Base-by-base conservation (phyloP, 2,797 vertebrate genomes). In the Triplophysa bombifrons region DNA sequence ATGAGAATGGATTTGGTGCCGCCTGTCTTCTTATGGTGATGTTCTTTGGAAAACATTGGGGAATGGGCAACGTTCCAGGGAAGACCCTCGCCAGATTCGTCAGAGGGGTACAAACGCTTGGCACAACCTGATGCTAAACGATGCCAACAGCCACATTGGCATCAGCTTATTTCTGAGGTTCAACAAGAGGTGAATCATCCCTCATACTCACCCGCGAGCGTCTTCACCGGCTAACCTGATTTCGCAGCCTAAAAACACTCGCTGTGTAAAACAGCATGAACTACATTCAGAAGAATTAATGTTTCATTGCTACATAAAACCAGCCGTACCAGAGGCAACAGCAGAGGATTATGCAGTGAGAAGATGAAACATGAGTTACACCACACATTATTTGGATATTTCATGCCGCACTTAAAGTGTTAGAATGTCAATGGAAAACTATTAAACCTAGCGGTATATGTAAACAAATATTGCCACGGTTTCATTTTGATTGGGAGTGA, bases 151-250 rank as follows among this genome's bases (percentile, higher is more conserved):
- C 83, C 83, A 83, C 84, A 85, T 82, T 92, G 90, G 89, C 90
- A 89, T 75, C 72, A 68, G 72, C 71, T 55, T 66, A 75, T 86
- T 83, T 74, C 11, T 56, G 85, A 87, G 90, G 92, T 92, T 93
- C 91, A 93, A 83, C 72, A 82, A 89, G 89, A 90, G 91, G 91
- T 92, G 91, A 93, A 87, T 87, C 82, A 86, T 87, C 87, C 83
- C 85, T 87, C 86, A 86, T 64, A 67, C 79, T 48, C 50, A 72
- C 48, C 75, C 48, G 72, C 65, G 70, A 75, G 53, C 78, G 50
- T 60, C 75, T 75, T 71, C 58, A 84, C 71, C 65, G 64, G 69
- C 74, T 77, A 78, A 44, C 58, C 82, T 69, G 68, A 66, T 78
- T 74, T 61, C 65, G 67, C 71, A 76, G 63, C 68, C 65, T 76